A percentile compares a stretch with the other conserved stretches of the same genome.
Evolutionary conservation across 2,113 vertebrate species (phyloP).

Genomic region (Empidonax alnorum): DNA sequence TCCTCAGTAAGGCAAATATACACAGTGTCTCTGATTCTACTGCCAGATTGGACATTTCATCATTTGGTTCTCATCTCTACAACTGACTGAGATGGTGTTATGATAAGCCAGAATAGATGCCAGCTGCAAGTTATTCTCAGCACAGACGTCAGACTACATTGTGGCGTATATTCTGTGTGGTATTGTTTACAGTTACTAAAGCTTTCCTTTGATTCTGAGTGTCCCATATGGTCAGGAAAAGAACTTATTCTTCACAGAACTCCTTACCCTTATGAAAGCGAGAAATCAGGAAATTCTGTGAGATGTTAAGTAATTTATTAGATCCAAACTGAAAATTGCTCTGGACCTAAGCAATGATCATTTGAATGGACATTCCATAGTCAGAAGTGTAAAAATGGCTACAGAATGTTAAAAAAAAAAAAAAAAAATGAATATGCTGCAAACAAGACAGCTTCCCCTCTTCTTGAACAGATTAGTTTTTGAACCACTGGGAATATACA

Average conservation of each 20-base stretch:
- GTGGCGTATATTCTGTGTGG: background rate
- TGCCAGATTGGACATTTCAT: conserved; percentile 45
- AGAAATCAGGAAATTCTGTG: background rate
- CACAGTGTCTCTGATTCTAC: background rate
- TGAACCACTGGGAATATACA: background rate
- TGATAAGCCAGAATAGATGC: conserved; percentile 62
- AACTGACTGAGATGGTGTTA: conserved; percentile 50
- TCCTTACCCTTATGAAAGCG: background rate
- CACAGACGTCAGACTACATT: conserved; percentile 51
- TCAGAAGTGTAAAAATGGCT: background rate
- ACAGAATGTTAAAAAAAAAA: background rate
- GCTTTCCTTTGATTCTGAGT: conserved; percentile 50
- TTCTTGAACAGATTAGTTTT: background rate
- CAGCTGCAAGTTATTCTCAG: conserved; percentile 72
- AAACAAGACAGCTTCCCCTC: background rate
- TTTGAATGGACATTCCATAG: background rate
- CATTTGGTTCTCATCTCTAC: conserved; percentile 53
- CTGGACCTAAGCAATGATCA: background rate
- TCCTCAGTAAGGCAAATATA: conserved; percentile 49
- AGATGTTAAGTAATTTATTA: background rate
- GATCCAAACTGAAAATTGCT: background rate
- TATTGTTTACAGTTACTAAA: conserved; percentile 53
- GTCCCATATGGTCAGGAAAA: conserved; percentile 43
- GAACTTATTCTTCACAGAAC: background rate
- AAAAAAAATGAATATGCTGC: background rate